These are phyloP conservation scores for Malthinus seriepunctatus DNA, from an alignment of 2,888 invertebrate genomes.

Conservation along the genomic window DNA sequence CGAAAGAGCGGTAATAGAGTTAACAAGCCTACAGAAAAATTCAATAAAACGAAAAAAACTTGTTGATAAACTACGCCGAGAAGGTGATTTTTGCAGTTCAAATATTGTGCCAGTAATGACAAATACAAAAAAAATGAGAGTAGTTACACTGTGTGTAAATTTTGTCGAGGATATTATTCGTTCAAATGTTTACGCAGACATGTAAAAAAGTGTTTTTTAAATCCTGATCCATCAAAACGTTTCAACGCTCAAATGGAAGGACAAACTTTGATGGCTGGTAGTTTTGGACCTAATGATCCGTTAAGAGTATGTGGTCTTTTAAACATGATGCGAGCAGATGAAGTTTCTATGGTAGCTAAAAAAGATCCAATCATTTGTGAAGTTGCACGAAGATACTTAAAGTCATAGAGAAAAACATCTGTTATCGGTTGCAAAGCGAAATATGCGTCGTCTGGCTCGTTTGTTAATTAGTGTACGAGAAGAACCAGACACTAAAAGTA, in stretches of 20 bases:
- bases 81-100: constrained; percentile 24
- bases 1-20: constrained; percentile 18
- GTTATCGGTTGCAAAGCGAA: constrained; percentile 4
- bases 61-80: constrained; percentile 19
- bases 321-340: constrained; percentile 24
- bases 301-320: constrained; percentile 26
- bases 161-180: constrained; percentile 27
- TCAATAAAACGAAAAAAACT: constrained; percentile 22
- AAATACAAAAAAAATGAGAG: background rate
- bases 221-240: constrained; percentile 15
- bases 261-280: constrained; percentile 16
- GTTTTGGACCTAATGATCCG: constrained; percentile 31
- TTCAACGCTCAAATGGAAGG: constrained; percentile 18
- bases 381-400: constrained; percentile 24
- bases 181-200: constrained; percentile 22
- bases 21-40: constrained; percentile 11
- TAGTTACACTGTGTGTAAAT: constrained; percentile 20
- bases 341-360: constrained; percentile 31
- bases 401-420: constrained; percentile 15
- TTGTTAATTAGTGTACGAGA: constrained; percentile 10
- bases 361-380: constrained; percentile 32
- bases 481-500: constrained; percentile 5
- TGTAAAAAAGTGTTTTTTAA: constrained; percentile 25
- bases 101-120: constrained; percentile 14
- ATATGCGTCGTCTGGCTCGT: constrained; percentile 9